These are phyloP conservation scores for Cyanocitta stelleri DNA, from an alignment of 2,113 vertebrate genomes.

Conservation along the genomic window DNA sequence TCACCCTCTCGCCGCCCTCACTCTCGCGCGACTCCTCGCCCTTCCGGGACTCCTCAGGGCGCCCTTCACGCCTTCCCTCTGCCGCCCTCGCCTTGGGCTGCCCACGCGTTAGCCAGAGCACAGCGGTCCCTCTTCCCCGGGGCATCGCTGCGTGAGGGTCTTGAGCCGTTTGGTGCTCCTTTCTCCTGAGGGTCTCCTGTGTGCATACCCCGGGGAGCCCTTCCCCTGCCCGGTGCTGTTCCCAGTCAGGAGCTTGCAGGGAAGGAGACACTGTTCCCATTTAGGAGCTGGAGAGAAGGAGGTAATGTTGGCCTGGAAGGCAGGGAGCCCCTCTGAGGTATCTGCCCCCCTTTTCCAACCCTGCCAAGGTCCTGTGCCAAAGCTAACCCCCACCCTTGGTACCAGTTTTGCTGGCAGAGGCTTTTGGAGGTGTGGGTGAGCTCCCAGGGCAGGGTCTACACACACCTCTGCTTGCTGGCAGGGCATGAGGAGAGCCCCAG, in stretches of 20 bases:
- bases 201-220: neutral
- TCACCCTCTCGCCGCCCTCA: no score
- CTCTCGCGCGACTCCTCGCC: neutral
- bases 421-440: neutral
- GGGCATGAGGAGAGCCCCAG: neutral
- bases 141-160: neutral
- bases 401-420: neutral
- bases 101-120: fast-evolving
- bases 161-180: fast-evolving
- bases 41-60: neutral
- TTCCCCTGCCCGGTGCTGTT: no score
- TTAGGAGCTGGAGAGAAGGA: neutral
- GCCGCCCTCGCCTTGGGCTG: neutral
- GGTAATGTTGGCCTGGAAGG: neutral
- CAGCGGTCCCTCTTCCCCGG: neutral
- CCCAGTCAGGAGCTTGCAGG: neutral
- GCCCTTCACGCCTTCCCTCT: neutral
- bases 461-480: neutral
- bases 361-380: neutral
- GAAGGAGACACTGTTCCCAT: neutral
- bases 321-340: neutral
- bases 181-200: fast-evolving
- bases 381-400: neutral
- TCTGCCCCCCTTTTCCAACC: neutral
- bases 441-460: neutral